Evolutionary conservation across 2,888 invertebrate genomes (phyloP).

Genomic region (Stenoptilia bipunctidactyla): DNA sequence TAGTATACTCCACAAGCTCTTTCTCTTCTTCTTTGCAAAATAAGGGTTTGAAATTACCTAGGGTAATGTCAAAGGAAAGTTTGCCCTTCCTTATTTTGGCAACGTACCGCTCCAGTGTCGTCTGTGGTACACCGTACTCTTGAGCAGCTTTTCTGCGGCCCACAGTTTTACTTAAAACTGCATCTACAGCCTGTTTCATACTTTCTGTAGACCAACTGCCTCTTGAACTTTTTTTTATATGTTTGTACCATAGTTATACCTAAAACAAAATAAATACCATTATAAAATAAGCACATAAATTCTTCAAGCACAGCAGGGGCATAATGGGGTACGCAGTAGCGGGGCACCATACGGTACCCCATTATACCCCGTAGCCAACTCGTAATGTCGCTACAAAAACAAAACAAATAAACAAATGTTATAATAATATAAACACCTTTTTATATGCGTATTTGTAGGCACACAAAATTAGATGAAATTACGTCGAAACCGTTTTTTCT

Average conservation of each 20-base stretch:
- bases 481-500: neutral
- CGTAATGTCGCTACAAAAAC: no score
- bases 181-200: slow-evolving; percentile 11
- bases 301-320: no score
- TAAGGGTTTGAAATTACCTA: slow-evolving; percentile 7
- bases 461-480: neutral
- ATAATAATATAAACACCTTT: neutral
- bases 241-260: slow-evolving; percentile 9
- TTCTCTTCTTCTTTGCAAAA: slow-evolving; percentile 11
- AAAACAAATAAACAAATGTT: neutral
- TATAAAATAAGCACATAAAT: slow-evolving; percentile 4
- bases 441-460: neutral
- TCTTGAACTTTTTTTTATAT: slow-evolving; percentile 11
- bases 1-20: slow-evolving; percentile 9
- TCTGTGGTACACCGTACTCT: slow-evolving; percentile 12
- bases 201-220: slow-evolving; percentile 10
- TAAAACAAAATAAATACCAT: no score
- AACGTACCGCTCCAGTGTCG: slow-evolving; percentile 11
- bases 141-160: slow-evolving; percentile 14
- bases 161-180: slow-evolving; percentile 9
- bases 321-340: neutral
- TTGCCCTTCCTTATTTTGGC: slow-evolving; percentile 8
- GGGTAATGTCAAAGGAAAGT: slow-evolving; percentile 5
- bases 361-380: slow-evolving; percentile 9
- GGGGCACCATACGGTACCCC: slow-evolving; percentile 7